Evolutionary conservation across 2,797 vertebrate genomes (phyloP), one percentile per base, ranked within the genome.

Genomic region (Sebastes reedi): DNA sequence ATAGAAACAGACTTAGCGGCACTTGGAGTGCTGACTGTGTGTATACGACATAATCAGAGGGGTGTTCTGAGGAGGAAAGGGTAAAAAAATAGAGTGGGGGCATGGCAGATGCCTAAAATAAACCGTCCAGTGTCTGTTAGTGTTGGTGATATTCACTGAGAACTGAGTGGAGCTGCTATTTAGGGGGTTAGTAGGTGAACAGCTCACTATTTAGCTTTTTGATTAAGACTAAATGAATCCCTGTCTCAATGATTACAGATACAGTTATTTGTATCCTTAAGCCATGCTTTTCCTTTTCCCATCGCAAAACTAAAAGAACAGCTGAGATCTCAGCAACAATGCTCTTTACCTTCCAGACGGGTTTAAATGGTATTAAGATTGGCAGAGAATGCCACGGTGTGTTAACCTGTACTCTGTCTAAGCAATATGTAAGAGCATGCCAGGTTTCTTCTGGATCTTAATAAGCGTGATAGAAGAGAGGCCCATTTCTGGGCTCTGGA

Each of bases 401-500:
- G 70, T 89, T 90, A 87, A 87, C 87, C 85, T 90, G 85, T 68
- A 18, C 72, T 90, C 82, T 70, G 32, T 82, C 58, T 83, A 39
- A 80, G 76, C 74, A 61, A 62, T 75, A 25, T 83, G 76, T 80
- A 87, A 82, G 71, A 80, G 69, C 79, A 87, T 50, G 89, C 72
- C 77, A 55, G 81, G 87, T 89, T 87, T 86, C 80, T 79, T 66
- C 74, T 61, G 75, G 78, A 80, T 88, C 84, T 84, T 87, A 91
- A 89, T 89, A 89, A 79, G 90, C 81, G 24, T 83, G 81, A 84
- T 64, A 88, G 85, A 78, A 86, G 79, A 83, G 84, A 80, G 88
- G 75, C 87, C 88, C 80, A 65, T 93, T 91, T 85, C 84, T 87
- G 79, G 74, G 80, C 82, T 87, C 91, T 90, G 92, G 85, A 93